These are phyloP conservation scores for Clusia tigrina DNA, from an alignment of 2,888 invertebrate genomes.

Conservation along the genomic window DNA sequence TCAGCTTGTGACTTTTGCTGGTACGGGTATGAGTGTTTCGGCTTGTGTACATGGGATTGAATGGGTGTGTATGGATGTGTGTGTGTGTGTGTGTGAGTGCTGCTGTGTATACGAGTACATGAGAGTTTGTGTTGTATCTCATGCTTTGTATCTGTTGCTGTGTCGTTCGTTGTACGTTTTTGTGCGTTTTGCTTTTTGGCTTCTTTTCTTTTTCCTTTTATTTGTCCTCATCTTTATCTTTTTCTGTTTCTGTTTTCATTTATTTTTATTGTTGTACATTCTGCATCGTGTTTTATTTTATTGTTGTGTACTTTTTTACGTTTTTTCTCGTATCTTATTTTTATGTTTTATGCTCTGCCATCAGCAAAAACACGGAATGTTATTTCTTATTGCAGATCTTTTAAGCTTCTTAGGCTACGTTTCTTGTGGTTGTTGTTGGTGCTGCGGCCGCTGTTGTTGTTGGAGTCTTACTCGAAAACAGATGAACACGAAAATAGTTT, in stretches of 20 bases:
- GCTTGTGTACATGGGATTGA: neutral
- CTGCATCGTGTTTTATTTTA: neutral
- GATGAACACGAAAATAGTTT: conserved; percentile 28
- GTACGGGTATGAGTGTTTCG: neutral
- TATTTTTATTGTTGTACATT: neutral
- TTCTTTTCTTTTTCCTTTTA: neutral
- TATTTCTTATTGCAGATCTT: conserved; percentile 19
- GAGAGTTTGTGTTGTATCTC: neutral
- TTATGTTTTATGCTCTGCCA: conserved; percentile 28
- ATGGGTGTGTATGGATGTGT: neutral
- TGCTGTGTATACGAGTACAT: neutral
- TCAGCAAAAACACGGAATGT: conserved; percentile 24
- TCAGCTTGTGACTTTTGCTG: neutral
- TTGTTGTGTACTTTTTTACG: neutral
- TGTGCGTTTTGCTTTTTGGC: neutral
- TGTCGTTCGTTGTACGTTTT: neutral
- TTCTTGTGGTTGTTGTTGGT: neutral
- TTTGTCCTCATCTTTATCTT: neutral
- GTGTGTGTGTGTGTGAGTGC: neutral
- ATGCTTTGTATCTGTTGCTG: neutral
- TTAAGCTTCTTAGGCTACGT: neutral
- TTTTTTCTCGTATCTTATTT: conserved; percentile 1
- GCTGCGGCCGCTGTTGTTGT: conserved; percentile 13
- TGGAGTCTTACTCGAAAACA: conserved; percentile 18
- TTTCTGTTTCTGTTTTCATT: neutral